Evolutionary conservation across 2,888 invertebrate species (phyloP).

Genomic region (Sacculina carcini): DNA sequence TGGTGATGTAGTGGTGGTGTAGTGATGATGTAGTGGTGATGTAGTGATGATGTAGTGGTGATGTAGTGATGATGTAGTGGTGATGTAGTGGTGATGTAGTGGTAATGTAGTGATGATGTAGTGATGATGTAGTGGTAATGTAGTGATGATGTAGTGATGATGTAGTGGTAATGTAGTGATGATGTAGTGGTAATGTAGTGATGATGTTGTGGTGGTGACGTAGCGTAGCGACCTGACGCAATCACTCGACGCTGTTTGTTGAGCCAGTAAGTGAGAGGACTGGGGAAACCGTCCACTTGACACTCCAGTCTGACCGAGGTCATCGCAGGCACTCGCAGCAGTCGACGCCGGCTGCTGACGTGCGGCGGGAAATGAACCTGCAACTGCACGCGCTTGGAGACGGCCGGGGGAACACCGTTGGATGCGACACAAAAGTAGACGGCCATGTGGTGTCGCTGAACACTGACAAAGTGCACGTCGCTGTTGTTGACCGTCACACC

Average conservation of each 20-base stretch:
- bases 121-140: too few species aligned
- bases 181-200: too few species aligned
- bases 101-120: too few species aligned
- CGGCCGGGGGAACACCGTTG: conserved; percentile 22
- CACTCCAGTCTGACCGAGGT: conserved; percentile 48
- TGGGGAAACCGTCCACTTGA: conserved; percentile 67
- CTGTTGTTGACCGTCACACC: not conserved
- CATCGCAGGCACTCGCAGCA: not conserved
- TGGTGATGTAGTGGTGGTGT: too few species aligned
- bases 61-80: too few species aligned
- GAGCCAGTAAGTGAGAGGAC: conserved; percentile 70
- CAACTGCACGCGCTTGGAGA: conserved; percentile 40
- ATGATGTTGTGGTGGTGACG: too few species aligned
- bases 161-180: too few species aligned
- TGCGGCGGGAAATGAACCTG: conserved; percentile 35
- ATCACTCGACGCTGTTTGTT: conserved; percentile 47
- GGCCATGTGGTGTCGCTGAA: not conserved
- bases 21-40: too few species aligned
- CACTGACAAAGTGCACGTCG: not conserved
- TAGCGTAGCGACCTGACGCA: conserved; percentile 48
- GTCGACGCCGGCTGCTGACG: not conserved
- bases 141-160: too few species aligned
- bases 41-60: too few species aligned
- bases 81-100: too few species aligned
- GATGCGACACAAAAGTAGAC: conserved; percentile 39